Percentiles rank a stretch among this genome's conserved stretches.
These are phyloP conservation scores for Drosophila paulistorum DNA, from an alignment of 1,140 invertebrate genomes.

Conservation along the genomic window DNA sequence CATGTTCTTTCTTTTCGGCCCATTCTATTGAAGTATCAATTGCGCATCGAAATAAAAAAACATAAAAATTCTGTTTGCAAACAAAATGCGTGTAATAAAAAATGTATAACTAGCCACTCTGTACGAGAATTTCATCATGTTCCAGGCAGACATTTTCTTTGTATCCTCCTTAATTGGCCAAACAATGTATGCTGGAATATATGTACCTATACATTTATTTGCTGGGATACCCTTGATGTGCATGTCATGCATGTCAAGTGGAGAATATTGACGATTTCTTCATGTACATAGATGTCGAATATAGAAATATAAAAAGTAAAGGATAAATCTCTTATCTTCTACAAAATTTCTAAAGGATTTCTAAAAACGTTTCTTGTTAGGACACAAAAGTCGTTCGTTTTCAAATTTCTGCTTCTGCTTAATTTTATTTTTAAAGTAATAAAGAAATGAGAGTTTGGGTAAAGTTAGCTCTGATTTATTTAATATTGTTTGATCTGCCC, in stretches of 20 bases:
- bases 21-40: constrained; percentile 45
- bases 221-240: too few relatives aligned
- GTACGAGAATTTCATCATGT: constrained; percentile 14
- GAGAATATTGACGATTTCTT: background rate
- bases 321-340: too few relatives aligned
- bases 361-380: too few relatives aligned
- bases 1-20: background rate
- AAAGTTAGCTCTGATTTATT: background rate
- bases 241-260: background rate
- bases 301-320: too few relatives aligned
- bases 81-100: constrained; percentile 62
- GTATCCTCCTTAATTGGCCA: constrained; percentile 45
- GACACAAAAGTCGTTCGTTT: too few relatives aligned
- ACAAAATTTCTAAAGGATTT: too few relatives aligned
- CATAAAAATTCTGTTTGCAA: constrained; percentile 64
- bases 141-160: constrained; percentile 13
- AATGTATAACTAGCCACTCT: constrained; percentile 51
- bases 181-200: constrained; percentile 4
- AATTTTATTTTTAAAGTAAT: too few relatives aligned
- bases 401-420: too few relatives aligned
- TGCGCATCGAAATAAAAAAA: constrained; percentile 64
- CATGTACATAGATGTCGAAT: too few relatives aligned
- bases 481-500: too few relatives aligned
- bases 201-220: background rate
- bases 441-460: background rate